Evolutionary conservation across 1,140 invertebrate genomes (phyloP), one percentile per base, ranked within the genome.

Genomic region (Diorhabda elongata): DNA sequence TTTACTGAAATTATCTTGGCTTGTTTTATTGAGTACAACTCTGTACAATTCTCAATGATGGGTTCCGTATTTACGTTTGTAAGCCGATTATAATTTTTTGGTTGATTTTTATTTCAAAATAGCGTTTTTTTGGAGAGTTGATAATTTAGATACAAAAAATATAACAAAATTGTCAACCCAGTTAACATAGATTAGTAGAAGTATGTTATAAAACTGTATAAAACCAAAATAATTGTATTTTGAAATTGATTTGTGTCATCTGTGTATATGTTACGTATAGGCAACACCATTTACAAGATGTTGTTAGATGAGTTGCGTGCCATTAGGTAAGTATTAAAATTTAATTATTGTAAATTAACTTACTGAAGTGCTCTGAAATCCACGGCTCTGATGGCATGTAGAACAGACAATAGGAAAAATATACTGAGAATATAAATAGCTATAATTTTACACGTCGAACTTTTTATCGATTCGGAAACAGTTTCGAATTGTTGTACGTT

Each of bases 341-440:
- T 59, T 9, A 42, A n/a, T 59, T 59, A 26, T 5, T 59, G 11
- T n/a, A 5, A 59, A n/a, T 11, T 41, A 11, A 66, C 60, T 68
- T 62, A 68, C 67, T 68, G 5, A 7, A 68, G 42, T 9, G 61
- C 42, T 68, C 69, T 67, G 7, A 76, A 58, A 67, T 76, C 73
- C 7, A 76, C 67, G 5, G 71, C 44, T 43, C 73, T 70, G 4
- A 70, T 74, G 1, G 71, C 71, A 63, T 76, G 74, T 11, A 76
- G 52, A 5, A 73, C 69, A 3, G 61, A 62, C 44, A 74, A 44
- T 3, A 76, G 47, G 58, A 76, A 76, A 64, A 76, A 76, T 9
- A 71, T 3, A n/a, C 73, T 73, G 43, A 76, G 47, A 5, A 69
- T 7, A 58, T 76, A 74, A 56, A 71, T 74, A 3, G 66, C 68